phyloP scores from a whole-genome alignment of 1,140 invertebrate genomes.

The Brachionus paranguensis region DNA sequence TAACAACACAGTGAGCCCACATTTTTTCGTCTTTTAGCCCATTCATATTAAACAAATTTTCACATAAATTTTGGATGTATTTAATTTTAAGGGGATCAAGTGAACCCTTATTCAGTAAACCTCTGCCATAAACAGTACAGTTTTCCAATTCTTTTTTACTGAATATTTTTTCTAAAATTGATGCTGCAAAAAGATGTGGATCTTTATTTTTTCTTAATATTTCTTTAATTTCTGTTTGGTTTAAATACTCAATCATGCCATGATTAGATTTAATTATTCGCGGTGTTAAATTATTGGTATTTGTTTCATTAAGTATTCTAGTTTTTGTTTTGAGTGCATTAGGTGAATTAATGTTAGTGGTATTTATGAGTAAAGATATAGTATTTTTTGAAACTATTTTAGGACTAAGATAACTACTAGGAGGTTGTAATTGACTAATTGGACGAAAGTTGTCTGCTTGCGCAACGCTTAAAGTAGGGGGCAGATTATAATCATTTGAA shows the following conservation, averaged over 20 bases:
- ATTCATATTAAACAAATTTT: background rate
- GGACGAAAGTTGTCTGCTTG: background rate
- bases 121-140: conserved; percentile 10
- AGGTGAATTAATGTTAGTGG: background rate
- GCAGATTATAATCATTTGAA: background rate
- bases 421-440: background rate
- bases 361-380: background rate
- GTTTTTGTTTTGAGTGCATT: background rate
- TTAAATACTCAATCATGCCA: background rate
- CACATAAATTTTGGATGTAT: background rate
- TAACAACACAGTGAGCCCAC: conserved; percentile 5
- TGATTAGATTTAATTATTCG: background rate
- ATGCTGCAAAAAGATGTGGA: background rate
- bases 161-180: background rate
- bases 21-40: background rate
- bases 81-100: background rate
- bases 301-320: background rate
- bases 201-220: background rate
- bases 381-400: background rate
- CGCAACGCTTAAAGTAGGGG: background rate
- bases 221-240: background rate
- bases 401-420: background rate
- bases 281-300: background rate
- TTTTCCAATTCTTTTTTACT: background rate
- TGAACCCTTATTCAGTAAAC: background rate